Percentiles rank a stretch among this genome's conserved stretches.
Evolutionary conservation across 2,113 vertebrate genomes (phyloP).

Genomic region (Leptodactylus fuscus): DNA sequence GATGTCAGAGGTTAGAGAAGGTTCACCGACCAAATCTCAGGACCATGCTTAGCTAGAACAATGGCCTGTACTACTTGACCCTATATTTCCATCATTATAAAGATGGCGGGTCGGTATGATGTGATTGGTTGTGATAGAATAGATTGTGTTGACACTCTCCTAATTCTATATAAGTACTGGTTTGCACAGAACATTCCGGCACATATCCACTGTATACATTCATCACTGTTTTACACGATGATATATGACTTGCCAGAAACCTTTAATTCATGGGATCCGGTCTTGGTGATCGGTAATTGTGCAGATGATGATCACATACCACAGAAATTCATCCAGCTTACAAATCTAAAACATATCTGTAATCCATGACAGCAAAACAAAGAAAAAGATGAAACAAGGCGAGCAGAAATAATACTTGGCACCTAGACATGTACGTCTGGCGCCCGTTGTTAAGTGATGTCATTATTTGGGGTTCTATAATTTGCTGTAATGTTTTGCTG

Average conservation of each 20-base stretch:
- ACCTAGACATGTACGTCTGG: conserved; percentile 14
- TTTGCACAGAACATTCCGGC: no score
- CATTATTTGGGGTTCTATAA: conserved; percentile 46
- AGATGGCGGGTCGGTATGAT: no score
- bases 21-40: no score
- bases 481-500: conserved; percentile 18
- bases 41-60: no score
- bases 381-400: conserved; percentile 11
- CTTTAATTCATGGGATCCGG: conserved; percentile 29
- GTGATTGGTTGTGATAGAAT: no score
- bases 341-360: conserved; percentile 42
- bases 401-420: conserved; percentile 45
- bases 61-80: no score
- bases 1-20: no score
- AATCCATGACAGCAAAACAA: conserved; percentile 44
- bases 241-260: conserved; percentile 27
- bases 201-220: not conserved
- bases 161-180: no score
- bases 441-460: conserved; percentile 45
- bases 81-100: no score
- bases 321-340: conserved; percentile 34
- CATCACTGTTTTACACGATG: conserved; percentile 20
- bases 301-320: conserved; percentile 35
- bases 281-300: conserved; percentile 44
- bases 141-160: no score